phyloP scores from a whole-genome alignment of 2,888 invertebrate genomes.

The Acanthosepion lycidas region DNA sequence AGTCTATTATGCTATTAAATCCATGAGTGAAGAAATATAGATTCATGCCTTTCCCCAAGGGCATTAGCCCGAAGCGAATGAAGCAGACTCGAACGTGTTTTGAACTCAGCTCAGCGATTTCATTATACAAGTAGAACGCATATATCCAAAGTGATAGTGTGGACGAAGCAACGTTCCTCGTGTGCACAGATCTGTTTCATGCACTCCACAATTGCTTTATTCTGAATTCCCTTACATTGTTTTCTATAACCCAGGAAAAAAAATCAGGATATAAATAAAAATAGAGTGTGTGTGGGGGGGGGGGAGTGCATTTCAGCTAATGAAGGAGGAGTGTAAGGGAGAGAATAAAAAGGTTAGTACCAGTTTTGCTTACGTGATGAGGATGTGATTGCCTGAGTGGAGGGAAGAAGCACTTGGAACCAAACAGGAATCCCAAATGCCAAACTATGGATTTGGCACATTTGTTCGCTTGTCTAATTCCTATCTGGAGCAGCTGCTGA shows the following conservation, averaged over 20 bases:
- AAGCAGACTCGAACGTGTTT: too few relatives aligned
- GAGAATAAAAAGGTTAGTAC: neutral
- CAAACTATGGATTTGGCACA: slow-evolving; percentile 33
- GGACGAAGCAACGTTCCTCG: neutral
- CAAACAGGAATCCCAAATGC: neutral
- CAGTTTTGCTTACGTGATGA: neutral
- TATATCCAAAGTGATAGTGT: neutral
- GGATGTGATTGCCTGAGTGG: neutral
- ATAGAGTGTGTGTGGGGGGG: too few relatives aligned
- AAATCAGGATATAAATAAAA: neutral
- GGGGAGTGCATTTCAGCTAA: neutral
- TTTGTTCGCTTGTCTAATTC: neutral
- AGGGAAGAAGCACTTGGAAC: neutral
- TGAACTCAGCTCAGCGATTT: too few relatives aligned
- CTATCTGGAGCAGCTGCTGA: neutral
- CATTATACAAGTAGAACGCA: too few relatives aligned
- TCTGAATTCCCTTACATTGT: slow-evolving; percentile 13
- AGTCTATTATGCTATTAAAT: too few relatives aligned
- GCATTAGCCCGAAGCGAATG: too few relatives aligned
- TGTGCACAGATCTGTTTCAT: neutral
- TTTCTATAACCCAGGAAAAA: neutral
- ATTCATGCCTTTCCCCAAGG: too few relatives aligned
- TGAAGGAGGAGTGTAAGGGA: neutral
- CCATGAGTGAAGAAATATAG: too few relatives aligned
- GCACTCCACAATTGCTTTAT: neutral